Evolutionary conservation across 2,113 vertebrate species (phyloP), one percentile per base, ranked within the genome.

Genomic region (Sclerurus mexicanus): DNA sequence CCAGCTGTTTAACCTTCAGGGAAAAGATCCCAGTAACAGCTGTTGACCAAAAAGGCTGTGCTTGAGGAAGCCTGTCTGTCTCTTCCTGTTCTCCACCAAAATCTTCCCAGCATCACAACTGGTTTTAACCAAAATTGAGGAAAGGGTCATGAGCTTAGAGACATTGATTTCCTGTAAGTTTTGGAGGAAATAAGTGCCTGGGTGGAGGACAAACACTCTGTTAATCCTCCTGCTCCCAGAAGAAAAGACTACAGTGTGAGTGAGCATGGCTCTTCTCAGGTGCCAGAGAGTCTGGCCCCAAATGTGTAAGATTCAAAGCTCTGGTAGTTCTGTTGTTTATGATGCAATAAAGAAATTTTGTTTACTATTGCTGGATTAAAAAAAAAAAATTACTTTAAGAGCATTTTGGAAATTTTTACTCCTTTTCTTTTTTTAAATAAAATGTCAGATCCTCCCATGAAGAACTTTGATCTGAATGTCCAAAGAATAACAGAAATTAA

Each of bases 61-160:
- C 13, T 4, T 64, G 46, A 69, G 17, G 4, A 3, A 49, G 8
- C 7, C 22, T 50, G 39, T 55, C 44, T 0, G 0, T 50, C 49
- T 53, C 68, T 24, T 80, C 60, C 46, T 84, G 7, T 40, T n/a
- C 37, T 63, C 35, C 64, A 30, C 30, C 23, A 50, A 75, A 90
- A 42, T 19, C 30, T 56, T 68, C 33, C 35, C 58, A 87, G 42
- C 25, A 58, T 55, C 50, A 14, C 53, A 40, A 8, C 5, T 25
- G 17, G 3, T 53, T 79, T 88, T 16, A 44, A 73, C 8, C 0
- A 4, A 52, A 78, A 66, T 10, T 18, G 42, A 66, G 28, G 7
- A 86, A 44, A 68, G 27, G 39, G 5, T 73, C 46, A 8, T 46
- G 50, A 86, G 59, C 31, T 60, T 52, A 53, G 17, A 37, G 12